A percentile compares a stretch with the other conserved stretches of the same genome.
phyloP scores from a whole-genome alignment of 1,140 invertebrate genomes.

The Heliconius hewitsoni region DNA sequence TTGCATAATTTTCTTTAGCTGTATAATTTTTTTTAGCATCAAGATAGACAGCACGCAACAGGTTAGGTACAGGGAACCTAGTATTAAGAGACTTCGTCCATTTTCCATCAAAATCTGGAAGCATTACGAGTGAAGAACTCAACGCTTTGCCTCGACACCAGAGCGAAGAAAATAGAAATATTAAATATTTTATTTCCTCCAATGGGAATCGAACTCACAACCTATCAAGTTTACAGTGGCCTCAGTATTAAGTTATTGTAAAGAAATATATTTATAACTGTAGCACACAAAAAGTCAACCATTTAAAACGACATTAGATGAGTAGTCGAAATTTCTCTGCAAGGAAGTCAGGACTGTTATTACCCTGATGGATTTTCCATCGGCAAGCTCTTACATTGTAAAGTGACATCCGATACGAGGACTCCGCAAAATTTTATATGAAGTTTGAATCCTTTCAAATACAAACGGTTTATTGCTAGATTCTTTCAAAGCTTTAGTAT shows the following conservation, averaged over 20 bases:
- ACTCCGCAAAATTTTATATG: background rate
- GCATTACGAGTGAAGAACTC: too few species aligned
- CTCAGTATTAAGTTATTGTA: background rate
- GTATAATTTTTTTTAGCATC: background rate
- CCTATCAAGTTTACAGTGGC: too few species aligned
- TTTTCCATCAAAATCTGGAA: too few species aligned
- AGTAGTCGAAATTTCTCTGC: background rate
- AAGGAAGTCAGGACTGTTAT: conserved; percentile 4
- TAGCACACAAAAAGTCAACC: background rate
- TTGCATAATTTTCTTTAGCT: background rate
- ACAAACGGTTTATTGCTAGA: background rate
- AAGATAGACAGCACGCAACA: too few species aligned
- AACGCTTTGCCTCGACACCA: too few species aligned
- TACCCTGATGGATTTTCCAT: background rate
- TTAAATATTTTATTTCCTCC: too few species aligned
- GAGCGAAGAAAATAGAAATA: too few species aligned
- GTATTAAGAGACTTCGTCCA: too few species aligned
- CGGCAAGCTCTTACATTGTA: background rate
- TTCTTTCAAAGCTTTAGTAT: background rate
- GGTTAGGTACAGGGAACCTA: too few species aligned
- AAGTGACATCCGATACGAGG: background rate
- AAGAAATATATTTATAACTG: background rate
- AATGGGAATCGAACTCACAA: too few species aligned
- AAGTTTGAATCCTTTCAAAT: background rate
- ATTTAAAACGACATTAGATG: conserved; percentile 12